Base-by-base conservation (phyloP, 2,113 vertebrate genomes). In the Hystrix cristata region DNA sequence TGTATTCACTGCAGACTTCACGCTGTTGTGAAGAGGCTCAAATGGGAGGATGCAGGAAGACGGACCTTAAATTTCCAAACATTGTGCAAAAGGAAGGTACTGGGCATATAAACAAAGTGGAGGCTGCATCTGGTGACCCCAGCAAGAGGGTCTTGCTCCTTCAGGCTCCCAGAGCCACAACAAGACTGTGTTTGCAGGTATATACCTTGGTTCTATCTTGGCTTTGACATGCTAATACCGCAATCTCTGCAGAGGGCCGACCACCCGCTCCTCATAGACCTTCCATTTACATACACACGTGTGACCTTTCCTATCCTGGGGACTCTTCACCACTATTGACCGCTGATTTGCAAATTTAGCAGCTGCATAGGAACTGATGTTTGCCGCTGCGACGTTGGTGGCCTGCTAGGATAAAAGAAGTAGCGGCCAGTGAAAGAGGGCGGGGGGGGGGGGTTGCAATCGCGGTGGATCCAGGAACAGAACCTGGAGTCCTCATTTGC, bases 401-500 rank as follows among this genome's bases (percentile, higher is more conserved):
- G 91, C 76, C 87, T 34, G 67, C 38, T 0, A 60, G 76, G 60
- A 92, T 92, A 12, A 96, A 95, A 81, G 90, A 62, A 53, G 81
- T 2, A 15, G 48, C 2, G 0, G 31, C 82, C 74, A 91, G 92
- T 16, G 34, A 65, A 90, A 69, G 90, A 34, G 60, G 55, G 46
- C 11, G 38, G 38, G 38, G 38, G 38, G 38, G 38, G 87, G 12
- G 94, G 91, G 59, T 55, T 31, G 57, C 76, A 25, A 76, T 85
- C 72, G 14, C 29, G 9, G 57, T 27, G 43, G 60, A 55, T 59
- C 88, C 91, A 25, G 72, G 76, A 87, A 51, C 69, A 8, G 76
- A 93, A 92, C 97, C 87, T 55, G 92, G 64, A 95, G 97, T 95
- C 97, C 97, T 92, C 59, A 46, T 74, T 93, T 97, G 97, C 97